Evolutionary conservation across 1,140 invertebrate species (phyloP).

Genomic region (Caerostris darwini): DNA sequence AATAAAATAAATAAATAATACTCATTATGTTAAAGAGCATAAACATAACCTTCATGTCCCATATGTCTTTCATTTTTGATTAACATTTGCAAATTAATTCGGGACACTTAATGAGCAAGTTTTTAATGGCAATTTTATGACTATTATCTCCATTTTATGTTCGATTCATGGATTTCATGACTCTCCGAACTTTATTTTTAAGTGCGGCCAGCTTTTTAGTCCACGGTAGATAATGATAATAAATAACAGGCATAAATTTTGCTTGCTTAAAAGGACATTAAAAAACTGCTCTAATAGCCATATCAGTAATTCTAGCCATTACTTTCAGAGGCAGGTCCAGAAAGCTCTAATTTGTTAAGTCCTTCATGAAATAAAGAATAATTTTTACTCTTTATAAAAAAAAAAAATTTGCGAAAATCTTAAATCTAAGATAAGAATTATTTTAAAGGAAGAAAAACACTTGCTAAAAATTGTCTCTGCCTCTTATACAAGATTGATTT

Average conservation of each 20-base stretch:
- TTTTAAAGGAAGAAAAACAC: no score
- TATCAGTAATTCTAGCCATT: background rate
- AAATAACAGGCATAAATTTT: constrained; percentile 36
- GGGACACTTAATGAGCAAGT: background rate
- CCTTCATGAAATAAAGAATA: no score
- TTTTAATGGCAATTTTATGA: background rate
- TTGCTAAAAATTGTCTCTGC: no score
- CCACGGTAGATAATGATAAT: background rate
- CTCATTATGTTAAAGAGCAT: no score
- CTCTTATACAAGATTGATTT: no score
- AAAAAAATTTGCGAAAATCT: no score
- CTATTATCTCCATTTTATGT: background rate
- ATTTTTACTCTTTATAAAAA: no score
- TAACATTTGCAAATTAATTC: background rate
- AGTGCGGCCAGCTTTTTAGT: background rate
- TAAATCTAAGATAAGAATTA: no score
- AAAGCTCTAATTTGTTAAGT: background rate
- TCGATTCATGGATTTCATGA: constrained; percentile 12
- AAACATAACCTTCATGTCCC: no score
- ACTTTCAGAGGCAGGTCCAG: background rate
- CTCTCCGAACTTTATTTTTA: background rate
- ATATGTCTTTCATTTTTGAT: no score
- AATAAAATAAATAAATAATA: no score
- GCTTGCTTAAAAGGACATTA: background rate
- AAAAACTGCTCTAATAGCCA: background rate